A percentile compares a stretch with the other conserved stretches of the same genome.
Evolutionary conservation across 2,797 vertebrate species (phyloP).

Genomic region (Catamblyrhynchus diadema): DNA sequence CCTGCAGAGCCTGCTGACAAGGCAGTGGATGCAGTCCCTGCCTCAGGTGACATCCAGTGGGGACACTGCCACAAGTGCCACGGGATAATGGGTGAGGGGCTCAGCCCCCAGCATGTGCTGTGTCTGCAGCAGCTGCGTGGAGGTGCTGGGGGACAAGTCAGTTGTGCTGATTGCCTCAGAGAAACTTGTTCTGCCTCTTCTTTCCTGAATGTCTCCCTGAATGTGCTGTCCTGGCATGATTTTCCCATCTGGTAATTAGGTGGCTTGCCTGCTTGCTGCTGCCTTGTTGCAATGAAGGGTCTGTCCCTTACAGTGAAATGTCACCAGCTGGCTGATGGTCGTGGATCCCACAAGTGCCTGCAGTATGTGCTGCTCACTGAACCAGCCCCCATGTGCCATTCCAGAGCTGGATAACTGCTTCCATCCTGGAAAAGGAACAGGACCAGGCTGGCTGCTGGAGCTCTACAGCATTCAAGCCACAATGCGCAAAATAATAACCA

Average conservation of each 20-base stretch:
- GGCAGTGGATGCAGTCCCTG: constrained; percentile 3
- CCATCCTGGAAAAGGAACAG: not conserved
- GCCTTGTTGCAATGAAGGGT: not conserved
- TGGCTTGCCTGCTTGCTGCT: not conserved
- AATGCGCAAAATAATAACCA: not conserved
- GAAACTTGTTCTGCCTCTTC: not conserved
- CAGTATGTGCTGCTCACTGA: not conserved
- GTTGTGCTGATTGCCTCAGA: not conserved
- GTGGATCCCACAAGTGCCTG: not conserved
- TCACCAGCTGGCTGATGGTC: not conserved
- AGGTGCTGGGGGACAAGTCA: not conserved
- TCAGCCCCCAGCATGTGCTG: accelerated
- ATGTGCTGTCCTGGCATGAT: not conserved
- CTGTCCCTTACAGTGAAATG: not conserved
- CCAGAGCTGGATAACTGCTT: not conserved
- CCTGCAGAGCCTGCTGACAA: not conserved
- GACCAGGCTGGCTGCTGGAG: not conserved
- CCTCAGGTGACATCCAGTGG: not conserved
- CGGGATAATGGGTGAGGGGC: not conserved
- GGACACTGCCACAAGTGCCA: not conserved
- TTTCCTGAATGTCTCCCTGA: not conserved
- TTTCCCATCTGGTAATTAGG: not conserved
- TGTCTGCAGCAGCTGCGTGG: not conserved
- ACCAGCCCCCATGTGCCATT: not conserved
- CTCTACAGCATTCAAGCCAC: not conserved